Conservation (phyloP, 2,113 vertebrate genomes). For the Laticauda colubrina region DNA sequence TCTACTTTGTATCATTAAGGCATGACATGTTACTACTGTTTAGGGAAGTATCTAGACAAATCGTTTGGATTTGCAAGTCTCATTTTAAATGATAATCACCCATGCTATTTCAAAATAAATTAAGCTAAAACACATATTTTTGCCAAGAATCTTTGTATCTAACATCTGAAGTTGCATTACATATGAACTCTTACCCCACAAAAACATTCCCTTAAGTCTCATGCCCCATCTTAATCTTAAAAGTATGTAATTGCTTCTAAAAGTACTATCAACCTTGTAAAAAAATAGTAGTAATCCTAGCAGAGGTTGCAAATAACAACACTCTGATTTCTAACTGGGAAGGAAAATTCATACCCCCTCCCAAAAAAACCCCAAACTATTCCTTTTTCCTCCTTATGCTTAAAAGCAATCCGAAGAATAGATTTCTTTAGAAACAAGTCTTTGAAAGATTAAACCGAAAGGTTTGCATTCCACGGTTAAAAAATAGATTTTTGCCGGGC, state of each 20-base stretch:
- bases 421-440: not conserved
- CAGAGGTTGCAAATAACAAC: not conserved
- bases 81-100: not conserved
- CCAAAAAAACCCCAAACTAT: not conserved
- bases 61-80: conserved; percentile 24
- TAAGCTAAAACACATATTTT: not conserved
- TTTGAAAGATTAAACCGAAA: not conserved
- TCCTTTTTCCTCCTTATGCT: no score
- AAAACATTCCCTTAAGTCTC: not conserved
- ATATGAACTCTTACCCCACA: not conserved
- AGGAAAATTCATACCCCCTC: not conserved
- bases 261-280: not conserved
- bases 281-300: accelerated
- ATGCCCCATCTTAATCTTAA: not conserved
- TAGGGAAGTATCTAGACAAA: not conserved
- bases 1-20: conserved; percentile 33
- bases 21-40: conserved; percentile 35
- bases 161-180: not conserved
- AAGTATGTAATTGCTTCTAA: not conserved
- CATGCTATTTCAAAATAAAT: not conserved
- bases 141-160: not conserved
- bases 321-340: not conserved
- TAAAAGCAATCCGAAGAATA: not conserved
- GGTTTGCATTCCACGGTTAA: conserved; percentile 30
- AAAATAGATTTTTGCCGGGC: conserved; percentile 34